Evolutionary conservation across 2,797 vertebrate species (phyloP), one percentile per base, ranked within the genome.

Genomic region (Galaxias olidus): DNA sequence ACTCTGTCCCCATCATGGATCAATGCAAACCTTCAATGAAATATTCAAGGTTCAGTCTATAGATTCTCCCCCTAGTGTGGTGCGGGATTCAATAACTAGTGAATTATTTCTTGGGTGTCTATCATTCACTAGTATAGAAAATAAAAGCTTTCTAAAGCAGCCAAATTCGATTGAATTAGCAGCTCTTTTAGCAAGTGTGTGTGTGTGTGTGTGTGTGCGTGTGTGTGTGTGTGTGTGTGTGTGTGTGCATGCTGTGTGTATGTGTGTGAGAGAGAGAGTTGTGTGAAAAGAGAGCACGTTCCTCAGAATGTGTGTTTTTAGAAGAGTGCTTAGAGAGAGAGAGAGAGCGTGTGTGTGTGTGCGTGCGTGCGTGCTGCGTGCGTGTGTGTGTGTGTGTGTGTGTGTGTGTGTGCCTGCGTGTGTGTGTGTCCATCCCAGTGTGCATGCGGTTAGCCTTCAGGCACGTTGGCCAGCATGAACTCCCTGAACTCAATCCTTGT

Each of bases 401-500:
- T 61, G 62, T 47, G 51, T 42, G 68, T 55, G 63, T 42, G 59
- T 56, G 71, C 45, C 64, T 52, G 68, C 41, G 73, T 18, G 70
- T 54, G 54, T 12, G 59, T 18, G 75, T 45, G 58, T 62, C 64
- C 52, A 61, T 79, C 65, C 72, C 77, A 66, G 84, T 41, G 71
- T 80, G 81, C 76, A 63, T 74, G 82, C 68, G 76, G 75, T 79
- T 65, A 60, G 78, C 85, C 80, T 81, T 59, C 82, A 79, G 86
- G 87, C 87, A 81, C 82, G 73, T 81, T 86, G 80, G 86, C 83
- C 80, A 84, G 84, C 85, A 88, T 88, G 89, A 90, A 91, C 87
- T 90, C 87, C 75, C 85, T 89, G 89, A 91, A 90, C 89, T 90
- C 89, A 79, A 86, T 87, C 85, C 86, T 83, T 89, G 89, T 91